phyloP scores from a whole-genome alignment of 2,113 vertebrate genomes.

The Motacilla tschutschensis region DNA sequence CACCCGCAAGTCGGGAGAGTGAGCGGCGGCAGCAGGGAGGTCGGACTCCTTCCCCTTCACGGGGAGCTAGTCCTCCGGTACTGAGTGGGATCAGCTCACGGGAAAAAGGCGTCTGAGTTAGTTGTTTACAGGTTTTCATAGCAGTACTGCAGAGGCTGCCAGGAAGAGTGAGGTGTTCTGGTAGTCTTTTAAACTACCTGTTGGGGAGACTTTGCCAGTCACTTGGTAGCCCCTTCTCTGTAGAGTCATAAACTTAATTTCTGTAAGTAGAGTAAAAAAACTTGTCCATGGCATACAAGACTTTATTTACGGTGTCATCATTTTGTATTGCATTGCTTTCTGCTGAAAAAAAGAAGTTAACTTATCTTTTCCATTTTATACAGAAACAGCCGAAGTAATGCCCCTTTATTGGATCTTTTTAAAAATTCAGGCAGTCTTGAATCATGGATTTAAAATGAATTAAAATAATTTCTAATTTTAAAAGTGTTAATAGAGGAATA shows the following conservation, averaged over 20 bases:
- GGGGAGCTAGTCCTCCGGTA: accelerated
- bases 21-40: background rate
- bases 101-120: background rate
- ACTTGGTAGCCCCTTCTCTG: background rate
- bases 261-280: background rate
- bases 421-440: background rate
- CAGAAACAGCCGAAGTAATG: background rate
- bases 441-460: background rate
- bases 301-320: accelerated
- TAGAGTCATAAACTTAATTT: background rate
- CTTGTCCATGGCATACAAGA: accelerated
- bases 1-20: no score
- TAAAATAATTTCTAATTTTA: background rate
- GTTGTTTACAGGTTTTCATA: background rate
- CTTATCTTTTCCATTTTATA: background rate
- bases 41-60: background rate
- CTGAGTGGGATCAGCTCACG: no score
- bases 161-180: background rate
- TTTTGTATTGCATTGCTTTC: background rate
- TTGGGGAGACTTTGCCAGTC: background rate
- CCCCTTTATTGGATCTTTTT: background rate
- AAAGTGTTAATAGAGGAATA: accelerated
- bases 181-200: background rate
- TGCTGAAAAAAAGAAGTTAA: background rate
- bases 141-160: background rate